These are phyloP conservation scores for Callithrix jacchus DNA, from an alignment of 2,113 vertebrate genomes.

Conservation along the genomic window DNA sequence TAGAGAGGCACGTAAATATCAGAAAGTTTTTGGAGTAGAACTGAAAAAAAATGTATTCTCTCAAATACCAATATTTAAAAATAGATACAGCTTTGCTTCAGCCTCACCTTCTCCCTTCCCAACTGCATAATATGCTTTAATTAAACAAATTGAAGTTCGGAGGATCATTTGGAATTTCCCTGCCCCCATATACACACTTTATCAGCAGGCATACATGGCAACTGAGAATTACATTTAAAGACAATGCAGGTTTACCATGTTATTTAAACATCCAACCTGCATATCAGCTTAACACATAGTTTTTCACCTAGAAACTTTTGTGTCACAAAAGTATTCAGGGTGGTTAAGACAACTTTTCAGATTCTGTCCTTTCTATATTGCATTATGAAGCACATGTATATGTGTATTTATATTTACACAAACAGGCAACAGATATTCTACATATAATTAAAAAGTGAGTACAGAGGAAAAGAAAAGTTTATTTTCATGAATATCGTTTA, in stretches of 20 bases:
- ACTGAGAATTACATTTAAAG: neutral
- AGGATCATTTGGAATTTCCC: neutral
- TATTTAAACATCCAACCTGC: neutral
- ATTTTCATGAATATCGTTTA: neutral
- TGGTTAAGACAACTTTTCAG: neutral
- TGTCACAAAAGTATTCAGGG: neutral
- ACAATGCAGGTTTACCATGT: neutral
- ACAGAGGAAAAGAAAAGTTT: neutral
- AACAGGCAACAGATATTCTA: neutral
- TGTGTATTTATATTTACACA: neutral
- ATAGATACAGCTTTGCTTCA: neutral
- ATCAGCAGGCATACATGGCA: neutral
- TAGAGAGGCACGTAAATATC: neutral
- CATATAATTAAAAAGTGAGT: neutral
- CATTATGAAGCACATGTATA: neutral
- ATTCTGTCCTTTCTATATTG: neutral
- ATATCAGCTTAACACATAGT: neutral
- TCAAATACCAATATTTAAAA: neutral
- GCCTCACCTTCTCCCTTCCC: neutral
- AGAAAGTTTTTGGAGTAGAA: neutral
- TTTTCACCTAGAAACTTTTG: neutral
- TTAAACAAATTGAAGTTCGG: slow-evolving; percentile 18
- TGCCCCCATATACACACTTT: neutral
- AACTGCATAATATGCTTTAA: neutral
- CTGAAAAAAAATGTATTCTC: neutral